Evolutionary conservation across 2,888 invertebrate genomes (phyloP).

Genomic region (Drosophila multiciliata): DNA sequence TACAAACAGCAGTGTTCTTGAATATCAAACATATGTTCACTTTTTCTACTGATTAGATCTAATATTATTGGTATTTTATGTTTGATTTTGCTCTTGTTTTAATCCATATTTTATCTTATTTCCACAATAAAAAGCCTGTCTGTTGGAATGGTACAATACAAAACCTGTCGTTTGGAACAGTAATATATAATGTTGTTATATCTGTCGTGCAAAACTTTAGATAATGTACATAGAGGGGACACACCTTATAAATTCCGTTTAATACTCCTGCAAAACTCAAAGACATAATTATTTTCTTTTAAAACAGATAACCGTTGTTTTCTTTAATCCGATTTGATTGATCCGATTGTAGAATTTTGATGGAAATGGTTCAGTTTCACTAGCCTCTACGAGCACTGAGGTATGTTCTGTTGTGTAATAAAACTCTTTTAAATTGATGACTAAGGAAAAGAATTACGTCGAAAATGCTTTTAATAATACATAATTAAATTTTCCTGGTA

Average conservation of each 20-base stretch:
- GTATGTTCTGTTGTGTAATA: background rate
- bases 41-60: conserved; percentile 25
- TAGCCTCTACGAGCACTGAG: background rate
- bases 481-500: background rate
- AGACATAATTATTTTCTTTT: background rate
- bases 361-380: background rate
- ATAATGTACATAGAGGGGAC: background rate
- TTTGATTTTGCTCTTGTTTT: conserved; percentile 11
- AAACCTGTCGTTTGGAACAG: background rate
- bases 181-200: background rate
- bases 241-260: background rate
- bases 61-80: background rate
- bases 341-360: background rate
- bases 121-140: background rate
- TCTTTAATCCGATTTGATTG: background rate
- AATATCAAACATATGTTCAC: conserved; percentile 57
- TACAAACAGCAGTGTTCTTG: conserved; percentile 47
- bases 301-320: background rate
- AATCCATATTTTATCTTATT: conserved; percentile 7
- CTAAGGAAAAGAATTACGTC: background rate
- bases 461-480: background rate
- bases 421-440: background rate
- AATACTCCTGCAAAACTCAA: background rate
- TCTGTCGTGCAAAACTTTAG: background rate
- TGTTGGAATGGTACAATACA: background rate